Evolutionary conservation across 2,113 vertebrate genomes (phyloP).

Genomic region (Malurus cyaneus): DNA sequence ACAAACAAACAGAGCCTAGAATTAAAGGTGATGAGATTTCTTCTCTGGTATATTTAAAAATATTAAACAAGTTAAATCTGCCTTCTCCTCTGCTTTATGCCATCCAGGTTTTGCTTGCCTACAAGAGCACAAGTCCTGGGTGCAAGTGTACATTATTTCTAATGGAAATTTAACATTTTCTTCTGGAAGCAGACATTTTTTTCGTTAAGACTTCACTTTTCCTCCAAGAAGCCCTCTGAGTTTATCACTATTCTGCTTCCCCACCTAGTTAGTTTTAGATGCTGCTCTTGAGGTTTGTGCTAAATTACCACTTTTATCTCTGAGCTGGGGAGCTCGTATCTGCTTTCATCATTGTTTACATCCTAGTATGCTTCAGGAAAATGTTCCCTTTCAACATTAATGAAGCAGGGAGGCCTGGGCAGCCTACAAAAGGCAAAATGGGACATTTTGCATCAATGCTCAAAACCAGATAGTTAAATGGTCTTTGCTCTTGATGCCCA

Average conservation of each 20-base stretch:
- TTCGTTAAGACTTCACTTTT: neutral
- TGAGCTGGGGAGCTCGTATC: neutral
- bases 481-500: neutral
- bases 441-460: neutral
- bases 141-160: neutral
- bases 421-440: neutral
- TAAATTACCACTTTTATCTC: neutral
- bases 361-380: neutral
- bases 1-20: neutral
- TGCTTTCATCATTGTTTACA: neutral
- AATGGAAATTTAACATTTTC: neutral
- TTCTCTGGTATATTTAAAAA: constrained; percentile 7
- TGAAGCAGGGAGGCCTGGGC: neutral
- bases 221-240: neutral
- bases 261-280: neutral
- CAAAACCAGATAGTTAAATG: neutral
- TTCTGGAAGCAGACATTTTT: neutral
- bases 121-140: neutral
- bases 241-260: neutral
- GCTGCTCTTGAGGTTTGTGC: neutral
- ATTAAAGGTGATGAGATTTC: neutral
- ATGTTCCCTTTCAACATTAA: neutral
- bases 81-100: neutral
- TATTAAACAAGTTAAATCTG: neutral
- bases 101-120: neutral